phyloP scores from a whole-genome alignment of 2,113 vertebrate species.

The cattle (Bos taurus) region DNA sequence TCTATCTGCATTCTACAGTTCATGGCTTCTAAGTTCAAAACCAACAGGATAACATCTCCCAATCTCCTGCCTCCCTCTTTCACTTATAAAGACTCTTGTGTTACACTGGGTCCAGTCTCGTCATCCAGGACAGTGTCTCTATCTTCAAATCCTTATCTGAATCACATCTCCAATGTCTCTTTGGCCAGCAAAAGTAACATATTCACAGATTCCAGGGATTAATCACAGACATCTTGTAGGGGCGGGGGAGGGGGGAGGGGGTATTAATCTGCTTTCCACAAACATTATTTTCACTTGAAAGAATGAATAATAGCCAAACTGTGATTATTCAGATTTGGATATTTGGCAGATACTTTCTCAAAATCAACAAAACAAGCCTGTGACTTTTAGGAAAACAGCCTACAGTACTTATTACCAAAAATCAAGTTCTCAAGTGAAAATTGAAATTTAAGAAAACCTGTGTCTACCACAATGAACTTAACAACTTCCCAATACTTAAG shows the following conservation, averaged over 20 bases:
- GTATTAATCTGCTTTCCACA: not conserved
- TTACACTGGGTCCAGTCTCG: not conserved
- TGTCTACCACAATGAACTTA: not conserved
- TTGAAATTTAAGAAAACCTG: not conserved
- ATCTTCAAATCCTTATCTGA: not conserved
- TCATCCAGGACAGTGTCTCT: not conserved
- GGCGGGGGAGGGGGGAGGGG: fast-evolving
- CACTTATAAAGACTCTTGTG: not conserved
- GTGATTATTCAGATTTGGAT: not conserved
- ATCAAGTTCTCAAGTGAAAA: not conserved
- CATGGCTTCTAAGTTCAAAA: not conserved
- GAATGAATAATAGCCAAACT: not conserved
- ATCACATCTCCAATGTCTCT: not conserved
- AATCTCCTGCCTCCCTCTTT: not conserved
- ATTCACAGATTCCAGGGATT: not conserved
- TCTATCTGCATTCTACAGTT: not conserved
- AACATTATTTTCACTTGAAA: not conserved
- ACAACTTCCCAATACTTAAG: not conserved
- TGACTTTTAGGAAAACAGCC: not conserved
- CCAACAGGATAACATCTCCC: not conserved
- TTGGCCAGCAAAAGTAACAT: not conserved
- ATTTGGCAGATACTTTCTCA: not conserved
- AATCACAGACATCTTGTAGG: not conserved
- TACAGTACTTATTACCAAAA: not conserved
- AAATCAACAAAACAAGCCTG: not conserved